These are phyloP conservation scores for Cervus canadensis DNA, from an alignment of 2,113 vertebrate genomes.

Conservation along the genomic window DNA sequence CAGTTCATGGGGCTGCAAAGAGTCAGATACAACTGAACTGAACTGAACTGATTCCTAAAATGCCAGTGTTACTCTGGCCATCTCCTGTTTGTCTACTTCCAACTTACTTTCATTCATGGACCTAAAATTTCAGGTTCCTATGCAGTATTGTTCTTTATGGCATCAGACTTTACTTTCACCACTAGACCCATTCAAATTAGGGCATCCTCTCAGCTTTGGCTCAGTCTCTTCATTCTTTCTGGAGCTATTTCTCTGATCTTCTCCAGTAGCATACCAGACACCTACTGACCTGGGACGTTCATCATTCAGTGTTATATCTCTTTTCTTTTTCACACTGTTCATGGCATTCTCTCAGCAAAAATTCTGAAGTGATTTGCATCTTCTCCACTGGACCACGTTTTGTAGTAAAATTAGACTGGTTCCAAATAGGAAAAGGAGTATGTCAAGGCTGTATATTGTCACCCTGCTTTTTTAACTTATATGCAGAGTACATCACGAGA, in stretches of 20 bases:
- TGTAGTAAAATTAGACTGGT: background rate
- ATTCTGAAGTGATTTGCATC: background rate
- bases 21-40: background rate
- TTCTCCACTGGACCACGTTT: background rate
- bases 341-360: background rate
- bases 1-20: accelerated
- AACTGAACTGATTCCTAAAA: background rate
- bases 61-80: background rate
- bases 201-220: background rate
- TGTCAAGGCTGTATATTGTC: too few species aligned
- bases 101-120: background rate
- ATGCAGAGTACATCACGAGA: too few species aligned
- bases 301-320: background rate
- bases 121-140: background rate
- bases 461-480: too few species aligned
- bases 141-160: background rate
- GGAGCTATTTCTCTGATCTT: background rate
- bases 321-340: background rate
- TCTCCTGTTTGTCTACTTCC: background rate
- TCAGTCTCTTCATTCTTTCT: background rate
- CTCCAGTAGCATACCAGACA: background rate
- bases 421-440: too few species aligned
- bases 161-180: background rate
- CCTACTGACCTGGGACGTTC: background rate
- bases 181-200: background rate